Conservation (phyloP, 2,113 vertebrate genomes). For the Gobio gobio region DNA sequence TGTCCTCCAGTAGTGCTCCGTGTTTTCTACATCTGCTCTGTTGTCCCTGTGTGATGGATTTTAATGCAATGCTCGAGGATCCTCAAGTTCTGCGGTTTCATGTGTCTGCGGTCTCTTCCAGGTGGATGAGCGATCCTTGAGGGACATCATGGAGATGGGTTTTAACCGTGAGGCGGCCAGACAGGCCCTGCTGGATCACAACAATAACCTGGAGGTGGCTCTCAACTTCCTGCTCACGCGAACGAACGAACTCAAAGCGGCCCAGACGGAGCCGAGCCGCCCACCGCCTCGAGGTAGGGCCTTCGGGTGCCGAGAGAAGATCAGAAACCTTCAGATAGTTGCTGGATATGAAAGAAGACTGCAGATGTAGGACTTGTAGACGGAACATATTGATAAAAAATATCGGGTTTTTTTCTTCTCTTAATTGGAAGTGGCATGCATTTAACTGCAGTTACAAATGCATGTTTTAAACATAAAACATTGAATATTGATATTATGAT, state of each 20-base stretch:
- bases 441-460: too few relatives aligned
- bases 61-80: not conserved
- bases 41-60: not conserved
- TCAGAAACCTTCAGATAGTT: not conserved
- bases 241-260: slow-evolving; percentile 79
- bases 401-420: too few relatives aligned
- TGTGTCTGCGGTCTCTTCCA: slow-evolving; percentile 59
- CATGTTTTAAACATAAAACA: too few relatives aligned
- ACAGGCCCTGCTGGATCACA: slow-evolving; percentile 93
- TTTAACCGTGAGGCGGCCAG: slow-evolving; percentile 93
- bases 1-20: not conserved
- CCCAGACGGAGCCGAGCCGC: slow-evolving; percentile 63
- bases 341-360: not conserved
- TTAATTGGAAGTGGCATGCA: too few relatives aligned
- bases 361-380: not conserved
- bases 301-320: not conserved
- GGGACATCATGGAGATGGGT: slow-evolving; percentile 97
- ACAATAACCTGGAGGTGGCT: slow-evolving; percentile 93
- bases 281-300: slow-evolving; percentile 81
- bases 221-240: slow-evolving; percentile 90
- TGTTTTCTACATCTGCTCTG: not conserved
- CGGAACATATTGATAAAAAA: too few relatives aligned
- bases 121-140: slow-evolving; percentile 95
- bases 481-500: too few relatives aligned
- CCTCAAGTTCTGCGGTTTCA: not conserved